Conservation (phyloP, 2,113 vertebrate genomes). For the Brachirus orientalis region DNA sequence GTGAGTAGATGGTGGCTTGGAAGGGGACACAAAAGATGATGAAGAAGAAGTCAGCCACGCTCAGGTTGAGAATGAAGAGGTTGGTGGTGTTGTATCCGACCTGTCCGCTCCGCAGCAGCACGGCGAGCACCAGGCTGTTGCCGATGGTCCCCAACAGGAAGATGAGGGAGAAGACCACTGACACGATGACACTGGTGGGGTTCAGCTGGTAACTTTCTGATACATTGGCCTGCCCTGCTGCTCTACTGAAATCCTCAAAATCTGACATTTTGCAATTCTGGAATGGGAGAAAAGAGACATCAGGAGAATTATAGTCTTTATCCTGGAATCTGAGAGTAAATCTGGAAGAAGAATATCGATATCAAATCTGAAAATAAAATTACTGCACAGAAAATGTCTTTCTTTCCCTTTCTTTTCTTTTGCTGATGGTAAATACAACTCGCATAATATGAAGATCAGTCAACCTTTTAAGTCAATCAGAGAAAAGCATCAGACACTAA, state of each 20-base stretch:
- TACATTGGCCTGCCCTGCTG: slow-evolving; percentile 76
- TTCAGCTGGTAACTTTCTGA: slow-evolving; percentile 85
- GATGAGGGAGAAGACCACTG: slow-evolving; percentile 89
- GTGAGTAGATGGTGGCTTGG: slow-evolving; percentile 91
- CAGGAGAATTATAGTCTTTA: not conserved
- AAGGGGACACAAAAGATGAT: slow-evolving; percentile 92
- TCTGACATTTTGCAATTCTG: slow-evolving; percentile 80
- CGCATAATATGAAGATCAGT: no score
- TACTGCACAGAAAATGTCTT: no score
- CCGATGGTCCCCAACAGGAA: slow-evolving; percentile 88
- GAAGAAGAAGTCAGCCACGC: slow-evolving; percentile 91
- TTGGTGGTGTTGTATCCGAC: slow-evolving; percentile 89
- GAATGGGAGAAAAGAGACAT: slow-evolving; percentile 14
- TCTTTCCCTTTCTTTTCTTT: no score
- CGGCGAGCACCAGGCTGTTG: slow-evolving; percentile 88
- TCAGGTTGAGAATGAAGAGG: slow-evolving; percentile 91
- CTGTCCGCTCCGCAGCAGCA: slow-evolving; percentile 86
- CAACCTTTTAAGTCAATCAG: no score
- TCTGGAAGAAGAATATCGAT: no score
- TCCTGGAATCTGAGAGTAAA: no score
- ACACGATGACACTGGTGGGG: slow-evolving; percentile 86
- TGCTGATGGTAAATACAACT: no score
- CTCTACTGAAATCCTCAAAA: slow-evolving; percentile 81
- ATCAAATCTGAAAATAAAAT: no score
- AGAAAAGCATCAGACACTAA: no score